Evolutionary conservation across 2,888 invertebrate species (phyloP), one percentile per base, ranked within the genome.

Genomic region (Cosmia pyralina): DNA sequence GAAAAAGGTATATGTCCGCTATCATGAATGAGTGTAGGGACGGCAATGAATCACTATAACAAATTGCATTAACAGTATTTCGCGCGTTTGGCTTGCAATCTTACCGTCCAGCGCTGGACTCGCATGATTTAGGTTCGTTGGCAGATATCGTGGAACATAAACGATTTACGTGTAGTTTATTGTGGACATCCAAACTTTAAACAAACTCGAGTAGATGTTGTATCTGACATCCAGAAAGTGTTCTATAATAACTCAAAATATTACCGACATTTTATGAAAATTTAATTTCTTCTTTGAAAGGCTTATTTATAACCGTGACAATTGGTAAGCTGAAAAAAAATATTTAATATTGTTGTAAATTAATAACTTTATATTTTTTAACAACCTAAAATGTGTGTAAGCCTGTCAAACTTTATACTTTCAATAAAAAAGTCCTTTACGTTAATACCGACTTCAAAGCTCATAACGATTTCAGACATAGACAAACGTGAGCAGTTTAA

Each of bases 101-200:
- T 76, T 59, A 75, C 85, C 38, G 66, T 75, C 75, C 82, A 81
- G 81, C 77, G 80, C 85, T 85, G 85, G 80, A 87, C 81, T 79
- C 65, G 70, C 75, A 85, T 88, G 87, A 90, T 91, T 91, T 89
- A 88, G 85, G 70, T 80, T 75, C 73, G 84, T 90, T 91, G 89
- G 88, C 91, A 90, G 85, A 88, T 86, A 82, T 80, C 68, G 71
- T 77, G 79, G 62, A 74, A 75, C 48, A 70, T 66, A 79, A 77
- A 82, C 68, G 75, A 44, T 75, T 82, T 67, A 48, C 69, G 44
- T 65, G 72, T 76, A 68, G 57, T 78, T 88, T 88, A 88, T 87
- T 84, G 87, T 82, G 66, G 77, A 72, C 79, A 75, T 83, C 72
- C 77, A 71, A 80, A 85, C 82, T 85, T 84, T 84, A 83, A 85